phyloP scores from a whole-genome alignment of 2,113 vertebrate genomes.

The Ptilorrhoa leucosticta region DNA sequence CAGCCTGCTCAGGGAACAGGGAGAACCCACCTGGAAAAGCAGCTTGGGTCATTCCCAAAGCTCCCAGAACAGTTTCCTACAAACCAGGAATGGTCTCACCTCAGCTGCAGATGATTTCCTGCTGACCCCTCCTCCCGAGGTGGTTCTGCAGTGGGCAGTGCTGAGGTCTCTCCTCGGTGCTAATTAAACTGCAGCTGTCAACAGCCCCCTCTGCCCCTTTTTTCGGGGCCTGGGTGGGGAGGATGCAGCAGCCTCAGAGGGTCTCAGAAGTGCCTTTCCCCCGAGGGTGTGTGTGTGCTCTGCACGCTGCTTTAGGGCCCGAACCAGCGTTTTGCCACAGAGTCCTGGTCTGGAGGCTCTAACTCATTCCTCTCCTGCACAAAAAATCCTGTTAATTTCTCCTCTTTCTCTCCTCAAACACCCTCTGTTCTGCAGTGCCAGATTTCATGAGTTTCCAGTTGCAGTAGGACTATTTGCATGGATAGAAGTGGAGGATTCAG shows the following conservation, averaged over 20 bases:
- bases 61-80: neutral
- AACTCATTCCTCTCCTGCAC: neutral
- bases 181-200: conserved; percentile 65
- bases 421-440: neutral
- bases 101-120: neutral
- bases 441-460: neutral
- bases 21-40: neutral
- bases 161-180: neutral
- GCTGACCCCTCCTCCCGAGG: neutral
- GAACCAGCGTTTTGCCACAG: neutral
- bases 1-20: neutral
- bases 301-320: neutral
- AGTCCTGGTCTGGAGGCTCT: neutral
- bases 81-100: neutral
- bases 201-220: conserved; percentile 72
- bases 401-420: conserved; percentile 9
- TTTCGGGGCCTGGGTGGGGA: neutral
- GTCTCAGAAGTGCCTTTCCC: neutral
- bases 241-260: neutral
- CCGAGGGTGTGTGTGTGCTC: neutral
- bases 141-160: neutral
- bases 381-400: neutral
- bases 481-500: conserved; percentile 30
- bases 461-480: conserved; percentile 8
- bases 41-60: neutral